Evolutionary conservation across 2,797 vertebrate species (phyloP), one percentile per base, ranked within the genome.

Genomic region (Todus mexicanus): DNA sequence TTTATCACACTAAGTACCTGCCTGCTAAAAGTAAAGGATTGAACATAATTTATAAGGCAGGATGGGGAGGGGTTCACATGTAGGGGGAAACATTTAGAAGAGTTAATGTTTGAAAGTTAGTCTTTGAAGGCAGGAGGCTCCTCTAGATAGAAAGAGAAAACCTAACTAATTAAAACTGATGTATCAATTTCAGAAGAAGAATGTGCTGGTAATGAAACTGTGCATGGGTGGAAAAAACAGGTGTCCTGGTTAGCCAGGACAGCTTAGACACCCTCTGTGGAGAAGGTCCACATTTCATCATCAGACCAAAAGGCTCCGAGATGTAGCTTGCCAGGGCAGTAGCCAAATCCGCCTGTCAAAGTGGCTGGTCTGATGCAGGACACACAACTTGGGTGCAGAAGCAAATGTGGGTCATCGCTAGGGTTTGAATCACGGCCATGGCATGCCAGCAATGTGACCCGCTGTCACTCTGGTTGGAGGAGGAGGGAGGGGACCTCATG

Each of bases 61-160:
- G 38, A 37, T 38, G 50, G 84, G 84, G 94, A 95, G 79, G 29
- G 80, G 76, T 78, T 86, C 85, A 43, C 10, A 33, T 89, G 93
- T 92, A 26, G 63, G 73, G 70, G 70, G 60, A 72, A 68, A 74
- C 74, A 71, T 94, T 95, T 94, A 94, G 94, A 93, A 94, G 88
- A 97, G 95, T 96, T 97, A 97, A 96, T 96, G 80, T 95, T 95
- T 97, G 91, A 97, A 96, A 94, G 89, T 94, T 80, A 57, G 78
- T 93, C 95, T 97, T 96, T 97, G 96, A 96, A 96, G 94, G 75
- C 80, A 89, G 88, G 87, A 96, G 94, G 85, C 90, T 96, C 78
- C 93, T 96, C 66, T 74, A 77, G 84, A 82, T 63, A 84, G 90
- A 93, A 95, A 83, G 48, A 87, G 60, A 93, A 95, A 96, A 81